Conservation (phyloP, 1,140 invertebrate species). For the Bemisia tabaci region DNA sequence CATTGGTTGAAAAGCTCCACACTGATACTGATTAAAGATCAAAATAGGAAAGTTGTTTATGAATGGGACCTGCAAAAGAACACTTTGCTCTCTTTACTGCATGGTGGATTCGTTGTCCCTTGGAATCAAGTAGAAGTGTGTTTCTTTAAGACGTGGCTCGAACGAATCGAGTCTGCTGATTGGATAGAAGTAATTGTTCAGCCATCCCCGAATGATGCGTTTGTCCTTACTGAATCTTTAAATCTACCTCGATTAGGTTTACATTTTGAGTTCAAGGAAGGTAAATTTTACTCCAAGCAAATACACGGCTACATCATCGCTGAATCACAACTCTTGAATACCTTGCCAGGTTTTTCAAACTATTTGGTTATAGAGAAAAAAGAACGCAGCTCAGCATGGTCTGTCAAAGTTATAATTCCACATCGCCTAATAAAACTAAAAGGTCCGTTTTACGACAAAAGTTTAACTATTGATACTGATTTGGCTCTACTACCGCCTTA, state of each 20-base stretch:
- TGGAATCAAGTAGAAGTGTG: not conserved
- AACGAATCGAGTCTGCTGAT: not conserved
- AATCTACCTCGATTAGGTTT: not conserved
- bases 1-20: not conserved
- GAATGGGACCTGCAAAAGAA: not conserved
- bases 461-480: not conserved
- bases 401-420: not conserved
- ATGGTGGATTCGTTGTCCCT: not conserved
- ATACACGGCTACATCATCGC: not conserved
- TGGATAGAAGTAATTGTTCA: not conserved
- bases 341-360: not conserved
- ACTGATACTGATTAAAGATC: not conserved
- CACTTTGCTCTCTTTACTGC: not conserved
- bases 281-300: not conserved
- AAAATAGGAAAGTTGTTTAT: not conserved
- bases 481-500: not conserved
- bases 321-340: not conserved
- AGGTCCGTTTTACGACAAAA: not conserved
- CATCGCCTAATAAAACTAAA: not conserved
- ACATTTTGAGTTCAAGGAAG: not conserved
- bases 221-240: not conserved
- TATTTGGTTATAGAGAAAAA: not conserved
- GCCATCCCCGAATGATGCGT: not conserved
- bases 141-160: not conserved
- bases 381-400: not conserved